phyloP scores from a whole-genome alignment of 2,113 vertebrate genomes.

The Uria aalge region DNA sequence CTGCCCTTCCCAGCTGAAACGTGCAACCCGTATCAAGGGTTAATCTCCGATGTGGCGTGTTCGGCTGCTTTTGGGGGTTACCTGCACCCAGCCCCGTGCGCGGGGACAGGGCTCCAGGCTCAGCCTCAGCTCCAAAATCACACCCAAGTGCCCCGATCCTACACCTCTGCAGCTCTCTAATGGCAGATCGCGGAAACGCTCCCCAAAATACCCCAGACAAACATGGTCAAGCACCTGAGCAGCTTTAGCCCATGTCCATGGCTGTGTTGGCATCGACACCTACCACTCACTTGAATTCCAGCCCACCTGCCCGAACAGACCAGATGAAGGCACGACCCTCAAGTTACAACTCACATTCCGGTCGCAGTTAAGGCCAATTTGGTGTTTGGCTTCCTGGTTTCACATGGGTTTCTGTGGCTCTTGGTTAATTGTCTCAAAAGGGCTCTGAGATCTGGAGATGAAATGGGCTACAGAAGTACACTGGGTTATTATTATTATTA shows the following conservation, averaged over 20 bases:
- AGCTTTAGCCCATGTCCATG: neutral
- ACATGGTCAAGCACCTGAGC: fast-evolving
- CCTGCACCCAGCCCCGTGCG: neutral
- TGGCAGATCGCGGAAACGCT: neutral
- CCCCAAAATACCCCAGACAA: neutral
- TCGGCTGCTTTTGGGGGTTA: neutral
- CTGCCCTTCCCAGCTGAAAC: fast-evolving
- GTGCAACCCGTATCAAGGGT: neutral
- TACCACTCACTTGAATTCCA: neutral
- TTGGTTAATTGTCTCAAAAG: neutral
- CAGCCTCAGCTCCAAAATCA: neutral
- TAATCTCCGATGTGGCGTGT: fast-evolving
- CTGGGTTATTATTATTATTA: neutral
- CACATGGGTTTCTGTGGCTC: neutral
- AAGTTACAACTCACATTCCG: neutral
- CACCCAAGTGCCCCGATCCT: fast-evolving
- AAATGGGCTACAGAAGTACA: neutral
- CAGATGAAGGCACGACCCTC: neutral
- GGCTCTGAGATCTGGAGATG: neutral
- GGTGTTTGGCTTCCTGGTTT: neutral
- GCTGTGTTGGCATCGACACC: neutral
- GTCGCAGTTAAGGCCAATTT: neutral
- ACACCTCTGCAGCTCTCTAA: neutral
- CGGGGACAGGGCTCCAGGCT: neutral
- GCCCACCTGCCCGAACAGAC: neutral